Base-by-base conservation (phyloP, 2,113 vertebrate species). In the Melanerpes aurifrons region DNA sequence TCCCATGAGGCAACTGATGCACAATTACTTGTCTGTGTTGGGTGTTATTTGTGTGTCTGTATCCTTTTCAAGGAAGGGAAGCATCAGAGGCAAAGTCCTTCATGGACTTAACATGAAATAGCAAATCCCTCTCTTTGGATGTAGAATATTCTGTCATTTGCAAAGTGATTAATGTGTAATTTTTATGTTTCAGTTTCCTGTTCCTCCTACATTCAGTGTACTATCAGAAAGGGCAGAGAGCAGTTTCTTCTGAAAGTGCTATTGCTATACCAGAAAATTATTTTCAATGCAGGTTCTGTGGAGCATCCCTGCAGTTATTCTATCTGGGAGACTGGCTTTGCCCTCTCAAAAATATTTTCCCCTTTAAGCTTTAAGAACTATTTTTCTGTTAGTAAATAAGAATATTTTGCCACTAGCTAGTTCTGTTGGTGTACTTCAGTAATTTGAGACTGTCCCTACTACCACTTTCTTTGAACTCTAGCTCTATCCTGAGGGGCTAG, bases 41-140 rank as follows among this genome's bases (percentile, higher is more conserved):
- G 12, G 22, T 2, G 24, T 8, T n/a, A 47, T 71, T 58, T 10
- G 62, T n/a, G 32, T 37, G 18, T 7, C 66, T 45, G 12, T 22
- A 31, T 9, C 21, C 15, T 57, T 63, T 57, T 54, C 12, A 45
- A 29, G 6, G 25, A 9, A 3, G 5, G 26, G 37, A 35, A 80
- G 16, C 5, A 10, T 6, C 24, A 26, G 17, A 4, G 61, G 18
- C 6, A 6, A 77, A 77, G 12, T 15, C 20, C 47, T 29, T 37
- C n/a, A 10, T 2, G 5, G 45, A 76, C 43, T 84, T 63, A 8
- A 58, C 3, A 7, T 0, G 0, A 22, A 62, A 54, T 10, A 45
- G 12, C 20, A 61, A 74, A 29, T n/a, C 13, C 5, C 14, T 73
- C 18, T 54, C 2, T 45, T 40, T 29, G 10, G 4, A 3, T 47